Base-by-base conservation (phyloP, 1,140 invertebrate genomes). In the Drosophila suzukii region DNA sequence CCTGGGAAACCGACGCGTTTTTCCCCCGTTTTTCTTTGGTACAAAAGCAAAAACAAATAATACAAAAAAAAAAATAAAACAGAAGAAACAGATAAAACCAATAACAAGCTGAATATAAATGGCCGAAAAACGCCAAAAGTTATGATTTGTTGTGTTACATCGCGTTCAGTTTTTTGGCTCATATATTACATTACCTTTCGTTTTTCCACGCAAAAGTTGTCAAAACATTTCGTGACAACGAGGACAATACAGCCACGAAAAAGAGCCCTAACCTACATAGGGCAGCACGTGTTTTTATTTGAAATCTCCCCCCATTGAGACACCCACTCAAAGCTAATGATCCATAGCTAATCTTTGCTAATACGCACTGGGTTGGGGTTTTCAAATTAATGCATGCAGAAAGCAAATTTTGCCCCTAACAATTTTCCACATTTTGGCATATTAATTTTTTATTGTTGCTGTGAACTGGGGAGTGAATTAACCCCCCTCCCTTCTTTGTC, bases 351-450 rank as follows among this genome's bases (percentile, higher is more conserved):
- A 77, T 77, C 74, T 59, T 24, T 43, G 44, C 65, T 75, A 75
- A 80, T 80, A 75, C 63, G 71, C 71, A 44, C 38, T 50, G 44
- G 50, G 43, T 24, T 50, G 44, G 50, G 44, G 50, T 38, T 32
- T 36, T 20, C 44, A 67, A 75, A 70, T 67, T 55, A 70, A 70
- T 55, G 61, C 50, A 30, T 38, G 53, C 36, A 50, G 44, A 56
- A 30, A 62, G 57, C 73, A 60, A 77, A 77, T 77, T 77, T 77
- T 51, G 74, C 63, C 63, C 63, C 57, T 51, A 53, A 55, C 63
- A 77, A 77, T 81, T 80, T 80, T 80, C 72, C 77, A 75, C 59
- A 76, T 81, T 74, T 78, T 66, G 60, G 43, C 67, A 63, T 76
- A 81, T 76, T 81, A 72, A 76, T 78, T 65, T 75, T 82, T 75